These are phyloP conservation scores for Chunga burmeisteri DNA, from an alignment of 2,113 vertebrate genomes.

Conservation along the genomic window DNA sequence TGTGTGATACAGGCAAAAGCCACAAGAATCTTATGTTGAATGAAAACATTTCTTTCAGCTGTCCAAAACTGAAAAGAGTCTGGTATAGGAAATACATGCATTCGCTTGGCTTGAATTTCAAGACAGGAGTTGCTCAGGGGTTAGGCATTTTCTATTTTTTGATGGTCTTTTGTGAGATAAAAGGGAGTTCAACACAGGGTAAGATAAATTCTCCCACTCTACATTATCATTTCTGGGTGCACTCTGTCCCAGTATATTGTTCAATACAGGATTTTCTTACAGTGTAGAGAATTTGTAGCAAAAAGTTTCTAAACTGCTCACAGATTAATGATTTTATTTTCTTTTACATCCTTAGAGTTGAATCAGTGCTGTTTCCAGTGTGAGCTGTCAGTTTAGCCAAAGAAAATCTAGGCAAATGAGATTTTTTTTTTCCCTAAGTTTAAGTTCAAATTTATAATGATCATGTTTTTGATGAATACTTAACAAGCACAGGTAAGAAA, in stretches of 20 bases:
- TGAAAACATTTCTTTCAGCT: neutral
- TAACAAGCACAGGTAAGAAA: slow-evolving; percentile 8
- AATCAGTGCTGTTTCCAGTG: neutral
- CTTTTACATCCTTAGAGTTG: neutral
- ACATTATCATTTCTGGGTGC: neutral
- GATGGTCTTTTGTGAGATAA: neutral
- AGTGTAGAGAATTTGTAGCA: neutral
- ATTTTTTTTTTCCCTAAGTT: neutral
- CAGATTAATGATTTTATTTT: slow-evolving; percentile 27
- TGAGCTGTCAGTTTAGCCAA: neutral
- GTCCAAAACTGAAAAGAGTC: neutral
- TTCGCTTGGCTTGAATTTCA: neutral
- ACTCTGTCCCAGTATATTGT: neutral
- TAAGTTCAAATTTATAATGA: neutral
- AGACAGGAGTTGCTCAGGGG: neutral
- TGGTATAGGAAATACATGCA: neutral
- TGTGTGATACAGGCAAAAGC: slow-evolving; percentile 13
- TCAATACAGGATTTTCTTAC: neutral
- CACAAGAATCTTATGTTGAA: neutral
- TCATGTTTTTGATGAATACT: neutral
- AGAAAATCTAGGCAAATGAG: neutral
- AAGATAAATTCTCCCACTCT: neutral
- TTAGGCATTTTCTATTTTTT: neutral
- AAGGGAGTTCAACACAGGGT: neutral
- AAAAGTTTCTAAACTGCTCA: neutral